Evolutionary conservation across 2,797 vertebrate species (phyloP).

Genomic region (Bovichtus variegatus): DNA sequence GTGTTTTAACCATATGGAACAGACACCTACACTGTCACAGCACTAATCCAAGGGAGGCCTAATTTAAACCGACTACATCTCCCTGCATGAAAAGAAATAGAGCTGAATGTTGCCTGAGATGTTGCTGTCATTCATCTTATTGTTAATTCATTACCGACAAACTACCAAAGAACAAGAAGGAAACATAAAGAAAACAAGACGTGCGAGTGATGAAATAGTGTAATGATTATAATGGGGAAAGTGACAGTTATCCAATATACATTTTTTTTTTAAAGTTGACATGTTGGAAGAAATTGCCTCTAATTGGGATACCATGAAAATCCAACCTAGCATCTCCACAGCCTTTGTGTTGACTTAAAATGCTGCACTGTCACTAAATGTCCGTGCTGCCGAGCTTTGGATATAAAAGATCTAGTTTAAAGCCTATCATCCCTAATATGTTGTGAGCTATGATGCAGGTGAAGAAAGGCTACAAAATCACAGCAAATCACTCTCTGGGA

Average conservation of each 20-base stretch:
- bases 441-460: conserved; percentile 68
- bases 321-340: conserved; percentile 12
- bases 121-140: conserved; percentile 39
- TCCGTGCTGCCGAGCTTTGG: conserved; percentile 39
- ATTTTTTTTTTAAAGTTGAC: background rate
- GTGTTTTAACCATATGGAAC: conserved; percentile 83
- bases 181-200: conserved; percentile 47
- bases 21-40: conserved; percentile 78
- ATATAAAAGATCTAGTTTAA: conserved; percentile 74
- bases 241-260: conserved; percentile 23
- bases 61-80: conserved; percentile 77
- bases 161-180: conserved; percentile 38
- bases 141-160: conserved; percentile 55
- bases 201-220: conserved; percentile 10
- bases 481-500: conserved; percentile 77
- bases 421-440: conserved; percentile 75
- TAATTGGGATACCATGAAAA: conserved; percentile 52
- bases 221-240: conserved; percentile 49
- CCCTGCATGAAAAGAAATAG: conserved; percentile 21
- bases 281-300: conserved; percentile 37
- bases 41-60: conserved; percentile 75
- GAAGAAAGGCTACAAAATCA: conserved; percentile 75
- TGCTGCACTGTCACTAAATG: conserved; percentile 46
- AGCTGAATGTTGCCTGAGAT: conserved; percentile 36
- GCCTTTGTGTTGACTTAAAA: conserved; percentile 53